Evolutionary conservation across 2,888 invertebrate genomes (phyloP), one percentile per base, ranked within the genome.

Genomic region (Sarcophaga rosellei): DNA sequence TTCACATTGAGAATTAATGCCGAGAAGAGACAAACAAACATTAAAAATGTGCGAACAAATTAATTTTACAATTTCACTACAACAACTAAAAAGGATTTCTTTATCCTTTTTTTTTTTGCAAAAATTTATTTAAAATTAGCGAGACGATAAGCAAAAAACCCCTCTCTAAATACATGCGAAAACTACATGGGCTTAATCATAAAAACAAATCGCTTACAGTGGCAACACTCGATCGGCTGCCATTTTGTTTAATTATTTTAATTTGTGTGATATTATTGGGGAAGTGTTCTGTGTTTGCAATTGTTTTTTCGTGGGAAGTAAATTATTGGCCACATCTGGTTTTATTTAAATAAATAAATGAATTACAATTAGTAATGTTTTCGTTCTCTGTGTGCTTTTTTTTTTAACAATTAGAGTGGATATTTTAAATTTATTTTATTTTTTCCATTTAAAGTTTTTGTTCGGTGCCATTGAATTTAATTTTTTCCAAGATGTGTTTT

Each of bases 1-100:
- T 69, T 20, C 20, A 61, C 59, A 73, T 73, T 73, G 20, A 73
- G 61, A 73, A 73, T 44, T 61, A 73, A 73, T 44, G n/a, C 73
- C 35, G 20, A 61, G 5, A 53, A 61, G 59, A 59, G 57, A 53
- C 12, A 53, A 53, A 53, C 12, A 57, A 59, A 59, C n/a, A 57
- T 57, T 35, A 59, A 35, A 72, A 35, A 72, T 72, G 35, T 20
- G 35, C 59, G 35, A 72, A 72, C 72, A 72, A 72, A 72, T 72
- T 72, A 72, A 57, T 57, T 57, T 72, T n/a, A 35, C 44, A 72
- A 25, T 57, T 57, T 72, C 59, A 25, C 1, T 20, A 20, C 21
- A 45, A 72, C 25, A 17, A 72, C 72, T 25, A 23, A 17, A 25
- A 69, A 15, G 15, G 47, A 47, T 35, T 35, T 35, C 35, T 8